Evolutionary conservation across 2,888 invertebrate species (phyloP).

Genomic region (Phanerotoma sp.): DNA sequence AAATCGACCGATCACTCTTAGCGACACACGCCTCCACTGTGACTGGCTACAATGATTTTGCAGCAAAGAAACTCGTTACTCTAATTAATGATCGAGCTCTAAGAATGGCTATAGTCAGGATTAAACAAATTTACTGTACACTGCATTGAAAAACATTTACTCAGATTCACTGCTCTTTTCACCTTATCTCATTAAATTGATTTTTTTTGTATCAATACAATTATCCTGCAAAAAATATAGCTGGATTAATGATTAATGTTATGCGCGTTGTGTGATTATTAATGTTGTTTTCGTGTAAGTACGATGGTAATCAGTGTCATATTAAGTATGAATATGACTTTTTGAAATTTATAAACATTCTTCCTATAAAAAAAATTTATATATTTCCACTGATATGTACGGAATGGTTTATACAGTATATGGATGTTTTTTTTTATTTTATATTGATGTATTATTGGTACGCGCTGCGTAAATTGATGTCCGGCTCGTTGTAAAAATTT

Average conservation of each 20-base stretch:
- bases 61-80: slow-evolving; percentile 26
- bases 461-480: too few relatives aligned
- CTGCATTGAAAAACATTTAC: slow-evolving; percentile 10
- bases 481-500: slow-evolving; percentile 10
- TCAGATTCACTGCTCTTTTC: background rate
- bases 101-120: slow-evolving; percentile 12
- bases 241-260: background rate
- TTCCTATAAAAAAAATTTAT: slow-evolving; percentile 1
- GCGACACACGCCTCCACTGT: slow-evolving; percentile 26
- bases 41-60: slow-evolving; percentile 27
- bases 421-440: too few relatives aligned
- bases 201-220: background rate
- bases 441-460: too few relatives aligned
- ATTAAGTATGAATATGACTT: slow-evolving; percentile 14
- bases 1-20: slow-evolving; percentile 26
- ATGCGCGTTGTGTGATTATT: slow-evolving; percentile 9
- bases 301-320: slow-evolving; percentile 15
- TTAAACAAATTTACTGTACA: slow-evolving; percentile 25
- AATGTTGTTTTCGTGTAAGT: background rate
- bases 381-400: too few relatives aligned
- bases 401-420: too few relatives aligned
- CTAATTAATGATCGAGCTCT: slow-evolving; percentile 32
- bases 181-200: slow-evolving; percentile 3
- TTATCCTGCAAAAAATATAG: background rate
- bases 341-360: slow-evolving; percentile 2